Percentiles rank a stretch among this genome's conserved stretches.
Evolutionary conservation across 2,888 invertebrate genomes (phyloP).

Genomic region (Drosophila atripex): DNA sequence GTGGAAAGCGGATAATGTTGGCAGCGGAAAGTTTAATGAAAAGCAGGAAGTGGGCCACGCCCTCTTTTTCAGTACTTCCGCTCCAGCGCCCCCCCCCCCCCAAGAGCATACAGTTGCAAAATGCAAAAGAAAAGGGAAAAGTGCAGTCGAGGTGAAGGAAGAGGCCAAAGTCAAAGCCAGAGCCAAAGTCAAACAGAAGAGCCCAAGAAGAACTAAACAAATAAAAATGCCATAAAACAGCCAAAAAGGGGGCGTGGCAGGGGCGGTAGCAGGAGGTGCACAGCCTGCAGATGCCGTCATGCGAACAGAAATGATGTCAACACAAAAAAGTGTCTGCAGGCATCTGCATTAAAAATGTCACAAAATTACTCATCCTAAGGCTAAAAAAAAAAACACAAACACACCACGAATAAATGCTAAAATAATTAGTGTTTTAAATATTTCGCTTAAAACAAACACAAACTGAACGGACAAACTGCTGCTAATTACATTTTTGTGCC

Average conservation of each 20-base stretch:
- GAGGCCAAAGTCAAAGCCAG: conserved; percentile 39
- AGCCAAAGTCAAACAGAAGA: conserved; percentile 42
- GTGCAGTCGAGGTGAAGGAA: conserved; percentile 16
- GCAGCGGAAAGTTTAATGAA: conserved; percentile 27
- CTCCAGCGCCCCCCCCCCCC: conserved; percentile 54
- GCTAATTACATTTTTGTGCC: neutral
- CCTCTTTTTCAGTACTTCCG: conserved; percentile 52
- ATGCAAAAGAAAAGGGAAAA: conserved; percentile 1
- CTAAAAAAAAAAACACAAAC: neutral
- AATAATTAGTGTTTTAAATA: neutral
- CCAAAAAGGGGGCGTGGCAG: neutral
- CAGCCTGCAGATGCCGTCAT: conserved; percentile 47
- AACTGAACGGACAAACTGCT: neutral
- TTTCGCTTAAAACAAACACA: neutral
- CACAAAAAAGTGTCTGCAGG: conserved; percentile 2
- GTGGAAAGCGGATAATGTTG: conserved; percentile 31
- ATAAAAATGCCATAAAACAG: conserved; percentile 46
- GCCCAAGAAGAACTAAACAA: conserved; percentile 54
- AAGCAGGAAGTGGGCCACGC: conserved; percentile 13
- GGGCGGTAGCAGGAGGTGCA: neutral
- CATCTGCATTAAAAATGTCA: conserved; percentile 22
- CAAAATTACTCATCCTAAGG: conserved; percentile 15
- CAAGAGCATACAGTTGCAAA: conserved; percentile 5
- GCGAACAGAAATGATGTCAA: conserved; percentile 58
- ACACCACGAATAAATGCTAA: neutral